A percentile compares a stretch with the other conserved stretches of the same genome.
These are phyloP conservation scores for Pristionchus maxplancki DNA, from an alignment of 2,888 invertebrate genomes.

Conservation along the genomic window DNA sequence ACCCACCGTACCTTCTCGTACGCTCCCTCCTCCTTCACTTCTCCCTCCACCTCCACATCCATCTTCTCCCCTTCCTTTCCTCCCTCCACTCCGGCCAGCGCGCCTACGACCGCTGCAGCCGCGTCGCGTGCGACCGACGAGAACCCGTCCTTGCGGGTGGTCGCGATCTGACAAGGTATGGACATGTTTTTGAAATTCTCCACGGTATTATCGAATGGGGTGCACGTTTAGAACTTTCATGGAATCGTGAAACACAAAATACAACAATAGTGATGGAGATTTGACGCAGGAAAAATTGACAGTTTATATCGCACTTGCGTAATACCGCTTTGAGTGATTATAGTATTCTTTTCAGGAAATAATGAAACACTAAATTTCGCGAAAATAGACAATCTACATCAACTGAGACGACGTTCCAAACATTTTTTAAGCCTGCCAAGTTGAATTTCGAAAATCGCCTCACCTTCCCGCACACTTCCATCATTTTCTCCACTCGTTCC, in stretches of 20 bases:
- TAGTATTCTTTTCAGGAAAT: neutral
- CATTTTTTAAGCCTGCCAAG: too few species aligned
- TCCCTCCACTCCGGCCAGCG: neutral
- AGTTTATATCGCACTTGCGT: too few species aligned
- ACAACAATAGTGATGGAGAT: neutral
- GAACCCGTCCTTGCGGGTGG: slow-evolving; percentile 62
- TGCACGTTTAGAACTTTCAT: too few species aligned
- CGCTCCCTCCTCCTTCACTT: slow-evolving; percentile 20
- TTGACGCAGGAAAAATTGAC: too few species aligned
- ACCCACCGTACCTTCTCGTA: slow-evolving; percentile 26
- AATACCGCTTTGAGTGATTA: too few species aligned
- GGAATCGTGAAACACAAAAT: neutral
- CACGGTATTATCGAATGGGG: too few species aligned
- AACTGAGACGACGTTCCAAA: neutral
- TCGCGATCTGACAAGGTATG: slow-evolving; percentile 64
- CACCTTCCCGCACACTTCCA: slow-evolving; percentile 30
- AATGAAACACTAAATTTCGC: neutral
- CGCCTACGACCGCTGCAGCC: slow-evolving; percentile 48
- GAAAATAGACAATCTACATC: neutral
- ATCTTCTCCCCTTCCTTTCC: neutral
- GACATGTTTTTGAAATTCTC: too few species aligned
- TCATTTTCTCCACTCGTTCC: neutral
- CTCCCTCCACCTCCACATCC: neutral
- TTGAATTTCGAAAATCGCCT: too few species aligned
- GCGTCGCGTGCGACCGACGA: slow-evolving; percentile 57